Conservation (phyloP, 2,888 invertebrate genomes). For the Gortyna flavago region DNA sequence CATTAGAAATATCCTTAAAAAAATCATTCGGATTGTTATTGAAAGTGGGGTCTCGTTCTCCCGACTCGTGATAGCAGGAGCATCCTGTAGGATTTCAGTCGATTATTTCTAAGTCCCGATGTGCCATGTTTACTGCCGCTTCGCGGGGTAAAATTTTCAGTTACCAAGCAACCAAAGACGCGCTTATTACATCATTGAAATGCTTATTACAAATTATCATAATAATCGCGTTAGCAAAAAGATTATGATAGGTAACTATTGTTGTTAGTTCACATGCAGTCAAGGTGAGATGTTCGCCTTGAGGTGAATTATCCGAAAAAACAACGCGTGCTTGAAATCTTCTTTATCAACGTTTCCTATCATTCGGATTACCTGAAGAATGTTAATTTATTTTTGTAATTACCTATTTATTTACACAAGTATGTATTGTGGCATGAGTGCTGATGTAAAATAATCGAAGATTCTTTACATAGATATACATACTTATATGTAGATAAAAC, state of each 20-base stretch:
- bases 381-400: background rate
- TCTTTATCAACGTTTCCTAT: background rate
- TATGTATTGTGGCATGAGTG: background rate
- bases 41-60: no score
- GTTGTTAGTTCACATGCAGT: constrained; percentile 10
- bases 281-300: constrained; percentile 20
- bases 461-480: background rate
- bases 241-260: constrained; percentile 13
- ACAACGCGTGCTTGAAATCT: background rate
- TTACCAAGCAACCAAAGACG: no score
- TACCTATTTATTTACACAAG: background rate
- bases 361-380: background rate
- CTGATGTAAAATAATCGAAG: background rate
- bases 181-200: no score
- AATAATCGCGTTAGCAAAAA: background rate
- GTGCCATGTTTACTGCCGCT: no score
- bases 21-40: no score
- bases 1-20: no score
- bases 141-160: no score
- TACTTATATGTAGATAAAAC: no score
- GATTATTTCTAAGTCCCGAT: no score
- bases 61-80: no score
- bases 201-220: no score
- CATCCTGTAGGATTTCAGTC: no score
- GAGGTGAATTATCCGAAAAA: constrained; percentile 7